Conservation (phyloP, 2,797 vertebrate species). For the Trachops cirrhosus region DNA sequence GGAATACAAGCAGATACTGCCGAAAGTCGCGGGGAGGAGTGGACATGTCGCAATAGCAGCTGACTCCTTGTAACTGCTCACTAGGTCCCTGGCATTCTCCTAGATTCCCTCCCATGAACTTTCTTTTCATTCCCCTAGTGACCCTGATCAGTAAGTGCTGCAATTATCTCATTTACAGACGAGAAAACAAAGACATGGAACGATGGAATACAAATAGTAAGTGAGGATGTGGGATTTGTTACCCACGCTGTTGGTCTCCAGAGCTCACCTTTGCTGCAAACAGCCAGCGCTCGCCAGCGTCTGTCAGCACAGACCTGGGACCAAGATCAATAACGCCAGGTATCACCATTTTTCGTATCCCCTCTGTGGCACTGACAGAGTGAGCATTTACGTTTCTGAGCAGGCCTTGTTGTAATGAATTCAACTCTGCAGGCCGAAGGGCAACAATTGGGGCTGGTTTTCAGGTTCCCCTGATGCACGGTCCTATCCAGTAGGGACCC, state of each 20-base stretch:
- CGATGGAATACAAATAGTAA: neutral
- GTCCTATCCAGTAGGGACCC: conserved; percentile 40
- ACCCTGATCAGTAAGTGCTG: neutral
- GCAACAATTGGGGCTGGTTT: conserved; percentile 10
- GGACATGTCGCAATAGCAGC: rapidly evolving
- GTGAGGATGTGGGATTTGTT: neutral
- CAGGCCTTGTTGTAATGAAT: neutral
- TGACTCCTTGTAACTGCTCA: neutral
- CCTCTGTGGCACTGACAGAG: neutral
- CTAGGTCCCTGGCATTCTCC: neutral
- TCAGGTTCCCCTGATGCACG: conserved; percentile 9
- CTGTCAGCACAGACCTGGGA: neutral
- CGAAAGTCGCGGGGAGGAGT: neutral
- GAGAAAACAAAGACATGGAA: neutral
- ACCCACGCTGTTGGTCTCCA: neutral
- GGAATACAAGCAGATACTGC: too few species aligned
- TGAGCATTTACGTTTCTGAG: neutral
- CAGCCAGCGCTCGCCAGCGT: too few species aligned
- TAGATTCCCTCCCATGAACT: neutral
- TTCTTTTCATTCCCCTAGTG: neutral
- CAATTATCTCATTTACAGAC: neutral
- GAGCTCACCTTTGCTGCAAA: neutral
- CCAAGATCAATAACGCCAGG: neutral
- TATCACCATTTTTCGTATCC: neutral
- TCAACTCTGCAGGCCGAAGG: neutral